Evolutionary conservation across 2,113 vertebrate species (phyloP).

Genomic region (Rattus norvegicus): DNA sequence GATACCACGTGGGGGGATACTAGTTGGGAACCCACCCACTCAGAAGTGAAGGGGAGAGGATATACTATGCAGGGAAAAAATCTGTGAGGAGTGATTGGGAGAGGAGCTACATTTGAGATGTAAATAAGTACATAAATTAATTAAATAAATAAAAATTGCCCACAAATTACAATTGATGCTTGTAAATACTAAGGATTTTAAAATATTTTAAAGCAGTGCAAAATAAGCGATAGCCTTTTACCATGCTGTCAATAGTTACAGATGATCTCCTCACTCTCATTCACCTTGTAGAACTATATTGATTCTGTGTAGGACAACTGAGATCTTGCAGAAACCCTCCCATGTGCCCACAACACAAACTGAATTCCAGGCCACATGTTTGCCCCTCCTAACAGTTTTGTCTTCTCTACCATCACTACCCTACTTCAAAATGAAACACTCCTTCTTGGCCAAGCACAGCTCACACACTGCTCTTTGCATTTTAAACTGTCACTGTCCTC

Average conservation of each 20-base stretch:
- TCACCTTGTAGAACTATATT: neutral
- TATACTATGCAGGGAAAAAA: too few relatives aligned
- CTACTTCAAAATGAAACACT: too few relatives aligned
- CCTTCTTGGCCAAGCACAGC: neutral
- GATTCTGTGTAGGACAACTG: neutral
- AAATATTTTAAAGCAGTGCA: neutral
- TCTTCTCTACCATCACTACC: fast-evolving
- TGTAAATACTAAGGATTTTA: neutral
- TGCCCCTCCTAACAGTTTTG: neutral
- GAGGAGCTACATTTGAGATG: too few relatives aligned
- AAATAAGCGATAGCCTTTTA: neutral
- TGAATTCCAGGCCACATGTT: neutral
- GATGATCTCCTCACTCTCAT: neutral
- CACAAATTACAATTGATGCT: neutral
- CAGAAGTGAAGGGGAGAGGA: too few relatives aligned
- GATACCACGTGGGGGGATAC: too few relatives aligned
- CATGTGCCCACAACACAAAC: too few relatives aligned
- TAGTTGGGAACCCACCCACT: too few relatives aligned
- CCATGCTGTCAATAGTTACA: neutral
- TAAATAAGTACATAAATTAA: too few relatives aligned
- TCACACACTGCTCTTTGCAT: neutral
- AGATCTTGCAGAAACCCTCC: neutral
- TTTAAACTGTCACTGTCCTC: neutral
- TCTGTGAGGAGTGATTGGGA: too few relatives aligned
- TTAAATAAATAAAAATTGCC: neutral